A percentile compares a stretch with the other conserved stretches of the same genome.
Evolutionary conservation across 1,140 invertebrate species (phyloP).

Genomic region (fruit fly (Drosophila melanogaster)): DNA sequence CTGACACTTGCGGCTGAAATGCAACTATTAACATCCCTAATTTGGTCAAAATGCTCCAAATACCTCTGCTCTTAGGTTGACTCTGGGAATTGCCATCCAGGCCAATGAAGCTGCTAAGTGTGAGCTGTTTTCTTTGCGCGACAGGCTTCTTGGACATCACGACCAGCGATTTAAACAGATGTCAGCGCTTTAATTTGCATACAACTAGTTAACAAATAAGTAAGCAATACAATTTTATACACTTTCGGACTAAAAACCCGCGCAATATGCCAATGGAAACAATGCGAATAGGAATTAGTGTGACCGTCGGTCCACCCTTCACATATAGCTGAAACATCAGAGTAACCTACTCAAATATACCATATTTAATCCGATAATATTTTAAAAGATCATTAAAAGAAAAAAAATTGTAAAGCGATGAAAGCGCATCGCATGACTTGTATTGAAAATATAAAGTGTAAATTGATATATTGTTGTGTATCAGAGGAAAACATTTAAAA

Average conservation of each 20-base stretch:
- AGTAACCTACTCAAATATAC: too few relatives aligned
- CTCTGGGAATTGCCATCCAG: conserved; percentile 30
- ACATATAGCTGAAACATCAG: neutral
- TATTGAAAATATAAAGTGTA: too few relatives aligned
- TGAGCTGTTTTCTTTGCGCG: conserved; percentile 48
- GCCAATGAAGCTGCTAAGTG: conserved; percentile 55
- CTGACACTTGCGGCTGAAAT: conserved; percentile 21
- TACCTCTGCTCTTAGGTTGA: conserved; percentile 19
- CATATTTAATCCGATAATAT: neutral
- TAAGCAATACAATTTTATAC: conserved; percentile 15
- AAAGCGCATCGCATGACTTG: too few relatives aligned
- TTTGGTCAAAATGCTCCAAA: neutral
- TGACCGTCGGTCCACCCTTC: neutral
- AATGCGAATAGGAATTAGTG: neutral
- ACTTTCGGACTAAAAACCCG: conserved; percentile 25
- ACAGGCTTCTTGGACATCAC: conserved; percentile 33
- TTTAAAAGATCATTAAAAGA: too few relatives aligned
- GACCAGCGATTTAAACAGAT: conserved; percentile 84
- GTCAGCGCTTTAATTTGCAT: conserved; percentile 85
- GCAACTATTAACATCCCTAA: neutral
- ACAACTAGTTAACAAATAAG: conserved; percentile 22
- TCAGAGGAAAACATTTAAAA: neutral
- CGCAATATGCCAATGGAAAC: conserved; percentile 21
- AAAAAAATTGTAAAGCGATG: too few relatives aligned
- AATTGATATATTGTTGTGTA: neutral